Evolutionary conservation across 2,888 invertebrate species (phyloP).

Genomic region (Spodoptera exigua): DNA sequence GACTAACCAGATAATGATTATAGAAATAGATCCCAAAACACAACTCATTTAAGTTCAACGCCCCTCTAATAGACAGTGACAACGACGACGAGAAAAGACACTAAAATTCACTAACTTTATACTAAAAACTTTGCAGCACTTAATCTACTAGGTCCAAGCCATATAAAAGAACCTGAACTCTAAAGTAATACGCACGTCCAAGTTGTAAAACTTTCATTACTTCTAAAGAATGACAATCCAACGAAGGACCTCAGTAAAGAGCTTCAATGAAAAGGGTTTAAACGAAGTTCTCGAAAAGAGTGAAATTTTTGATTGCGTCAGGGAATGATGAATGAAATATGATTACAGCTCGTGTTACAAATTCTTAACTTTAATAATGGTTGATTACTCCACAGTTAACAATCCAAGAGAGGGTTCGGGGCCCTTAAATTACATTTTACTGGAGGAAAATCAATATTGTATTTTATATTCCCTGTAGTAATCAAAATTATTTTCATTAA

Average conservation of each 20-base stretch:
- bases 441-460: conserved; percentile 48
- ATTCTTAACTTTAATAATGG: conserved; percentile 47
- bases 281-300: conserved; percentile 21
- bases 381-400: conserved; percentile 48
- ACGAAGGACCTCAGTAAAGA: conserved; percentile 16
- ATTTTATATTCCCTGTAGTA: conserved; percentile 25
- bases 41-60: conserved; percentile 16
- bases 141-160: conserved; percentile 16
- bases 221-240: conserved; percentile 29
- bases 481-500: conserved; percentile 23
- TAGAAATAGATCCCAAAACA: conserved; percentile 4
- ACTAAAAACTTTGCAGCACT: conserved; percentile 29
- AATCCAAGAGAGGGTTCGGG: conserved; percentile 36
- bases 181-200: conserved; percentile 34
- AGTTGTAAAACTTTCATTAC: conserved; percentile 42
- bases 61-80: not conserved
- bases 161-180: conserved; percentile 21
- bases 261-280: conserved; percentile 30
- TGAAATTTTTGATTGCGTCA: conserved; percentile 26
- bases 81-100: conserved; percentile 12
- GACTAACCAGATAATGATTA: conserved; percentile 32
- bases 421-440: conserved; percentile 40
- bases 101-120: conserved; percentile 6
- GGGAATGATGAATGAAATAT: conserved; percentile 46
- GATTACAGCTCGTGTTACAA: conserved; percentile 40